Base-by-base conservation (phyloP, 1,140 invertebrate species). In the Spodoptera litura region DNA sequence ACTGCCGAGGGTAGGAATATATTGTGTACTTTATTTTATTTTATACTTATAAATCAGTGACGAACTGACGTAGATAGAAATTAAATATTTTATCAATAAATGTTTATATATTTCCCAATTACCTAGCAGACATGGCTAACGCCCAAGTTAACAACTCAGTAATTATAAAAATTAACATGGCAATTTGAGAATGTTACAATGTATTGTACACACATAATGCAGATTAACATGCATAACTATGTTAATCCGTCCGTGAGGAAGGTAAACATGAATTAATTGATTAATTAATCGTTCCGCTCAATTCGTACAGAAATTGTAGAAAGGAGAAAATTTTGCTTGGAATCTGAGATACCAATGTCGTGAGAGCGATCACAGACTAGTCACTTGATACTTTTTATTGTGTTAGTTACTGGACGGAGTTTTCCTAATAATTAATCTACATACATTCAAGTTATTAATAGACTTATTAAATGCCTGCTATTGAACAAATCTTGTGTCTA, bases 281-380 rank as follows among this genome's bases (percentile, higher is more conserved):
- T 68, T 68, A 13, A 66, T 52, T 66, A 51, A 68, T 68, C 20
- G 59, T 62, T 62, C 59, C 59, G 59, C 12, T 62, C n/a, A 62
- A 15, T 64, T 68, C 13, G 61, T 20, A 15, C 44, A 64, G 61
- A 64, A 64, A 64, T 64, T 64, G 31, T 52, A 8, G 9, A 15
- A 20, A 44, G 10, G 38, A 49, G 35, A 49, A 13, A 68, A 52
- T 25, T 2, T 15, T 15, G 52, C 5, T 8, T 15, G 15, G 59
- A n/a, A 44, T 62, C n/a, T 31, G 25, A 62, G 58, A 12, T 31
- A 31, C 10, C 9, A 20, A n/a, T 56, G 53, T 56, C 53, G 53
- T 56, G n/a, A 56, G n/a, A 56, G 20, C 55, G 9, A 56, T 56
- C 55, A 20, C 15, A 2, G 55, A 44, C 38, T 44, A 8, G 38